phyloP scores from a whole-genome alignment of 2,113 vertebrate species.

The Collichthys lucidus region DNA sequence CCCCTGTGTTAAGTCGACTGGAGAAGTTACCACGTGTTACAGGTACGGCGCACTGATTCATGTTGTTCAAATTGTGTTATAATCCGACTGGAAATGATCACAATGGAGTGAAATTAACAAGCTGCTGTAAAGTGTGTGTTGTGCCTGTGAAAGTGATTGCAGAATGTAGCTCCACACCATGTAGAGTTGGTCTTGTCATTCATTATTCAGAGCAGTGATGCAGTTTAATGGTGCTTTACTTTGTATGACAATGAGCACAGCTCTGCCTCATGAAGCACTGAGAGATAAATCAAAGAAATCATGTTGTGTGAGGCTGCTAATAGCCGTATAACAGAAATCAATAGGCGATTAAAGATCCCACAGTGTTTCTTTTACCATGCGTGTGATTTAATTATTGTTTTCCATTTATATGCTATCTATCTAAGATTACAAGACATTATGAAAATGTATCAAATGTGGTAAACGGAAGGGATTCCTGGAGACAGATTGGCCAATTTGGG shows the following conservation, averaged over 20 bases:
- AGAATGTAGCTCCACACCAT: neutral
- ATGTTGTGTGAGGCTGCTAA: neutral
- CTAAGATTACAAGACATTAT: neutral
- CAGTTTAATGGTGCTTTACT: neutral
- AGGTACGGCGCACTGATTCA: conserved; percentile 81
- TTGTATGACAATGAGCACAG: neutral
- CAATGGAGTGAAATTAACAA: neutral
- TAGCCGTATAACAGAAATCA: neutral
- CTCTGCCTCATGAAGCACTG: neutral
- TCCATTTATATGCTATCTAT: neutral
- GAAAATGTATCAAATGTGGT: neutral
- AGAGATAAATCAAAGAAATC: neutral
- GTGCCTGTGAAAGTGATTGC: neutral
- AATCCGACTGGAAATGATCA: neutral
- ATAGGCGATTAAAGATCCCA: neutral
- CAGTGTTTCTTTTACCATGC: neutral
- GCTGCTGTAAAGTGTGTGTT: neutral
- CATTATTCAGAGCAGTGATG: neutral
- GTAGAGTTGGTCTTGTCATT: neutral
- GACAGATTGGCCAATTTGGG: neutral
- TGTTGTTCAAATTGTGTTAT: neutral
- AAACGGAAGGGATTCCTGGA: neutral
- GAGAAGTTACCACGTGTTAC: conserved; percentile 93
- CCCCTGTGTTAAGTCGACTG: conserved; percentile 90
- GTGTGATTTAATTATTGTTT: neutral